These are phyloP conservation scores for Listronotus oregonensis DNA, from an alignment of 1,140 invertebrate genomes.

Conservation along the genomic window DNA sequence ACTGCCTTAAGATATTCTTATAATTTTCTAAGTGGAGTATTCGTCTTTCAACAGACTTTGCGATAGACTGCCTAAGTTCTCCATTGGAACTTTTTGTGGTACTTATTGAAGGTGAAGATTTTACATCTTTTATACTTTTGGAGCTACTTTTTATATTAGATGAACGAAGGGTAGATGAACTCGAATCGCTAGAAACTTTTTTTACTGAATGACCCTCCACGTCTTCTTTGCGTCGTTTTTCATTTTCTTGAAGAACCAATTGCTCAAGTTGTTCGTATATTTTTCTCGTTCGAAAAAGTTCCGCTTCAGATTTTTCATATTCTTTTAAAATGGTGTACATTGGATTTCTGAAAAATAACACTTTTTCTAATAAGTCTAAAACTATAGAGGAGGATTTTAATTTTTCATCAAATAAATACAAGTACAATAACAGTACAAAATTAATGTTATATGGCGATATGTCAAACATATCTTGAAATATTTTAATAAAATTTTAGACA, in stretches of 20 bases:
- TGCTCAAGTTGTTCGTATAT: background rate
- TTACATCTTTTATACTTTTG: background rate
- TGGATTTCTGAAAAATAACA: background rate
- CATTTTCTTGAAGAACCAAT: background rate
- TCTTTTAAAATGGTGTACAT: background rate
- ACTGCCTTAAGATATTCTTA: constrained; percentile 11
- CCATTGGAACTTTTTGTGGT: background rate
- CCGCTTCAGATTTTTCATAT: background rate
- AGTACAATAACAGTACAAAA: no score
- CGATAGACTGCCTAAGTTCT: background rate
- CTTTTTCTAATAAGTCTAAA: no score
- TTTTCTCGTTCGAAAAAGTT: background rate
- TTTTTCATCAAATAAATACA: no score
- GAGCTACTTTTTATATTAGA: background rate
- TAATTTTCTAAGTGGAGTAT: constrained; percentile 16
- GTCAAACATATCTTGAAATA: no score
- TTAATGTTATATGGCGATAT: no score
- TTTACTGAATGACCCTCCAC: background rate
- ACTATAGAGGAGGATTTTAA: no score
- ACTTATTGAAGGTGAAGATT: background rate
- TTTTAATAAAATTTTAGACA: no score
- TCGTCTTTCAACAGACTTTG: constrained; percentile 14
- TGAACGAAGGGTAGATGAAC: background rate
- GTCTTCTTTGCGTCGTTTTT: background rate
- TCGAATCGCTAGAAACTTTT: background rate